Evolutionary conservation across 2,113 vertebrate genomes (phyloP).

Genomic region (Urocolius indicus): DNA sequence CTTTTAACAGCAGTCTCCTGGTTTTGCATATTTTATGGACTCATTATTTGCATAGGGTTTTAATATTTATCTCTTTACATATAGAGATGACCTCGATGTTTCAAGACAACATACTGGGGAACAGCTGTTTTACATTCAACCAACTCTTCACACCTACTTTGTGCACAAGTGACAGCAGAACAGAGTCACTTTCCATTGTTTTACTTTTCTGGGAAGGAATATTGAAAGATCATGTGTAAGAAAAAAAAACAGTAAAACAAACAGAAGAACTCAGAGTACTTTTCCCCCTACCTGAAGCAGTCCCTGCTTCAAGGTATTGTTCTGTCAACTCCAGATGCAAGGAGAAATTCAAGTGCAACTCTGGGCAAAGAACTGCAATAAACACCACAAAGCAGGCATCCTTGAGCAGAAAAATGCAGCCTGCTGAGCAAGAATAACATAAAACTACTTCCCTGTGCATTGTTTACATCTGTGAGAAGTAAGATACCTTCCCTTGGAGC

Average conservation of each 20-base stretch:
- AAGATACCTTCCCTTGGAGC: background rate
- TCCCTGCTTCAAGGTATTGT: background rate
- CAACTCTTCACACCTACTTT: background rate
- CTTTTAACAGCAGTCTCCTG: background rate
- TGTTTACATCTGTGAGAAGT: background rate
- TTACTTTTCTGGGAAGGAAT: background rate
- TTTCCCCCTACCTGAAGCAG: background rate
- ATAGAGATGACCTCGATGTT: background rate
- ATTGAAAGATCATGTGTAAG: background rate
- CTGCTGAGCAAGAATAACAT: background rate
- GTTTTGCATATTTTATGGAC: background rate
- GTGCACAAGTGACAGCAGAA: rapidly evolving
- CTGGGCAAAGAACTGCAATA: background rate
- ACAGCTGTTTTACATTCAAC: background rate
- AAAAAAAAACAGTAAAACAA: background rate
- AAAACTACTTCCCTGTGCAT: background rate
- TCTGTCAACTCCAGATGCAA: background rate
- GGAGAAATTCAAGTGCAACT: background rate
- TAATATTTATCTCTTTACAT: background rate
- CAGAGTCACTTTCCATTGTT: background rate
- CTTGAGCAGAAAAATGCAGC: background rate
- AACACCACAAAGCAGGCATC: background rate
- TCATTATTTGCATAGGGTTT: background rate
- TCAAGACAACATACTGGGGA: background rate
- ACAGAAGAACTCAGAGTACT: background rate